A percentile compares a stretch with the other conserved stretches of the same genome.
These are phyloP conservation scores for Cryptocephalus primarius DNA, from an alignment of 2,888 invertebrate genomes.

Conservation along the genomic window DNA sequence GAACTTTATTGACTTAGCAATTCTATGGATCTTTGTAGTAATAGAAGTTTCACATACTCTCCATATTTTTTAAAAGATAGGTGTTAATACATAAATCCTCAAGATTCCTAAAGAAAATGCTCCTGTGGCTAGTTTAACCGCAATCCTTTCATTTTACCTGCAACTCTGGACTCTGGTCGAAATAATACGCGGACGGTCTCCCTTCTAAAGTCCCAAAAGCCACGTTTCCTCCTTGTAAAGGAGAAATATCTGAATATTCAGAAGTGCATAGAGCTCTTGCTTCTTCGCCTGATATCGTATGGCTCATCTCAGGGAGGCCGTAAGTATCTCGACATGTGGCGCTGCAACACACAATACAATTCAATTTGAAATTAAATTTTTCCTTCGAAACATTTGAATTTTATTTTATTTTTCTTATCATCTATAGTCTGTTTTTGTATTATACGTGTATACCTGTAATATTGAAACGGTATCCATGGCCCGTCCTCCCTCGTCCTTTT, in stretches of 20 bases:
- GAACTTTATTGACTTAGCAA: too few species aligned
- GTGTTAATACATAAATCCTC: too few species aligned
- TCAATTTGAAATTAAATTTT: too few species aligned
- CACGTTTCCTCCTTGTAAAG: conserved; percentile 89
- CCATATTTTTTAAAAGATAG: too few species aligned
- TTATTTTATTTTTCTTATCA: too few species aligned
- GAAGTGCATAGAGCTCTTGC: conserved; percentile 92
- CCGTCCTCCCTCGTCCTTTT: conserved; percentile 70
- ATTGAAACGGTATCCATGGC: conserved; percentile 83
- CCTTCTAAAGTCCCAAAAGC: conserved; percentile 93
- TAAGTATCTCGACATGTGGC: conserved; percentile 90
- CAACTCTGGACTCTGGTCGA: conserved; percentile 79
- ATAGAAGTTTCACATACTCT: too few species aligned
- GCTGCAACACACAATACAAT: conserved; percentile 38
- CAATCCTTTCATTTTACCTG: conserved; percentile 55
- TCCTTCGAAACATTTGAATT: too few species aligned
- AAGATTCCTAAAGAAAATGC: too few species aligned
- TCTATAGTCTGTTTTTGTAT: too few species aligned
- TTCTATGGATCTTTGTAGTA: too few species aligned
- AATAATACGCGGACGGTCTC: conserved; percentile 83
- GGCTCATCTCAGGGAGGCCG: conserved; percentile 60
- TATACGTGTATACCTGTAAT: conserved; percentile 53
- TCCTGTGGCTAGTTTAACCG: too few species aligned
- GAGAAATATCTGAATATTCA: conserved; percentile 96
- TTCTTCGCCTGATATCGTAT: conserved; percentile 65